These are phyloP conservation scores for Penaeus chinensis DNA, from an alignment of 1,140 invertebrate species.

Conservation along the genomic window DNA sequence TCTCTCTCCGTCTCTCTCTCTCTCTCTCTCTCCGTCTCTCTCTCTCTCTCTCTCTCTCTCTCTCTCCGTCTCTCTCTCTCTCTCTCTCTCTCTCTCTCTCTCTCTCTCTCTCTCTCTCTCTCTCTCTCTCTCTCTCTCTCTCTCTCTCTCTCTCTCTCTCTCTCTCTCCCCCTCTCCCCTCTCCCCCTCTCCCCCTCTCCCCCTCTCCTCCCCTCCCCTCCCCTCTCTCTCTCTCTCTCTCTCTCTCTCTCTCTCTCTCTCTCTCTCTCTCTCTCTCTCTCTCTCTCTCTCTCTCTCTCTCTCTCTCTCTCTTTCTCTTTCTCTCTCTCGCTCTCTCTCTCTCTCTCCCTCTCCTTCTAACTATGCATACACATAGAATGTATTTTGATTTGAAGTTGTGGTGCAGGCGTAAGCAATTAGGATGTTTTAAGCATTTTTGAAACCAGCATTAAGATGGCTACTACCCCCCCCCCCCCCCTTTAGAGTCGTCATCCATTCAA, in stretches of 20 bases:
- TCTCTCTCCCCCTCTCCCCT: too few species aligned
- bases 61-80: background rate
- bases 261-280: background rate
- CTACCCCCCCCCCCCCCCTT: conserved; percentile 1
- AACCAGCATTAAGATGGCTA: conserved; percentile 25
- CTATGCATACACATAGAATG: background rate
- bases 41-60: background rate
- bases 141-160: too few species aligned
- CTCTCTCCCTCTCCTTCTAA: background rate
- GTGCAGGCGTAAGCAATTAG: too few species aligned
- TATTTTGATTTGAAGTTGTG: too few species aligned
- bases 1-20: background rate
- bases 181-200: too few species aligned
- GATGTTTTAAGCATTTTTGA: background rate
- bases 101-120: too few species aligned
- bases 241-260: too few species aligned
- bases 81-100: background rate
- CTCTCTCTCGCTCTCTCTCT: background rate
- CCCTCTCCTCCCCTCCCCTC: too few species aligned
- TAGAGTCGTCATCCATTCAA: conserved; percentile 60
- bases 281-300: too few species aligned
- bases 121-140: too few species aligned
- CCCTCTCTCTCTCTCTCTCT: too few species aligned
- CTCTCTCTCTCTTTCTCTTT: background rate
- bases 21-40: too few species aligned